Percentiles rank a stretch among this genome's conserved stretches.
These are phyloP conservation scores for Drosophila pseudotakahashii DNA, from an alignment of 2,888 invertebrate genomes.

Conservation along the genomic window DNA sequence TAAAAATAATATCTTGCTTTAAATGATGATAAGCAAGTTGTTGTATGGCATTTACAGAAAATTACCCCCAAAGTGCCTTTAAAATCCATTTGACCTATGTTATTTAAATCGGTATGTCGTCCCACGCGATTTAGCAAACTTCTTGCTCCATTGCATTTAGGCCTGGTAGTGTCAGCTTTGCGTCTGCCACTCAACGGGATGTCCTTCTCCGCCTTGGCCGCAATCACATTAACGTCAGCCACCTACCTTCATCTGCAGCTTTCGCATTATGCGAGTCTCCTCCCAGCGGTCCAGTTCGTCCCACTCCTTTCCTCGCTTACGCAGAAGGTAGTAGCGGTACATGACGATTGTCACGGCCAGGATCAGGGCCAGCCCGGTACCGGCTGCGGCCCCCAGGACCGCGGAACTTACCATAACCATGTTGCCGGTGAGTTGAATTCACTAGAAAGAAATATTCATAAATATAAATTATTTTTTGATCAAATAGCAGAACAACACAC, in stretches of 20 bases:
- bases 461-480: too few species aligned
- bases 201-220: neutral
- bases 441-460: slow-evolving; percentile 1
- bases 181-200: slow-evolving; percentile 11
- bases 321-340: slow-evolving; percentile 87
- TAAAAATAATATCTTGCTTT: too few species aligned
- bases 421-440: neutral
- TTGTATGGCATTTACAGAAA: neutral
- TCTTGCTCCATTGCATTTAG: slow-evolving; percentile 4
- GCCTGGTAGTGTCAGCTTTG: slow-evolving; percentile 23
- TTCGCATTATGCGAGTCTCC: slow-evolving; percentile 84
- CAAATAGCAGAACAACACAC: too few species aligned
- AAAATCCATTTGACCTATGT: neutral
- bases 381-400: slow-evolving; percentile 88
- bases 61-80: neutral
- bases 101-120: neutral
- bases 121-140: neutral
- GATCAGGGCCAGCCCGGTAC: slow-evolving; percentile 87
- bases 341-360: slow-evolving; percentile 88
- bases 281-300: slow-evolving; percentile 86
- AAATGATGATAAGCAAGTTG: too few species aligned
- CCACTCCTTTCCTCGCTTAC: slow-evolving; percentile 87
- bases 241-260: slow-evolving; percentile 83
- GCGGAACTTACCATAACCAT: slow-evolving; percentile 88
- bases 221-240: slow-evolving; percentile 18